These are phyloP conservation scores for Monochamus alternatus DNA, from an alignment of 2,888 invertebrate species.

Conservation along the genomic window DNA sequence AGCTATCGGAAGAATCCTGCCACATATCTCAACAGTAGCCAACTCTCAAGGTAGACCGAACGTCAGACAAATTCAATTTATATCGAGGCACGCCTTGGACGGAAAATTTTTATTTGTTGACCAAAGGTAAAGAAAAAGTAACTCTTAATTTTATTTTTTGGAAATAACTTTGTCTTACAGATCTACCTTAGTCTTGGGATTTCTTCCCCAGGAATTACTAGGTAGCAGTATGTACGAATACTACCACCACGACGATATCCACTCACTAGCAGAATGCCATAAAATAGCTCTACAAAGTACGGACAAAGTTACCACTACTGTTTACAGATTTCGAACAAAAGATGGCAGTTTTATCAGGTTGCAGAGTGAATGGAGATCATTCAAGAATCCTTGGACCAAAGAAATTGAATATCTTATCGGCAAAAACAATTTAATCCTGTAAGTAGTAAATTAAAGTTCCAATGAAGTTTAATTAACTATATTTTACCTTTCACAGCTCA, in stretches of 20 bases:
- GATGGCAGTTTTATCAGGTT: constrained; percentile 82
- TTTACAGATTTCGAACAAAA: constrained; percentile 87
- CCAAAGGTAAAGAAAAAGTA: constrained; percentile 78
- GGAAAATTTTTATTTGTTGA: constrained; percentile 95
- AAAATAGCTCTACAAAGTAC: constrained; percentile 82
- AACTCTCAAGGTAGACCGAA: constrained; percentile 69
- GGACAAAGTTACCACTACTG: constrained; percentile 78
- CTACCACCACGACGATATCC: constrained; percentile 87
- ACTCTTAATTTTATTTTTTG: too few species aligned
- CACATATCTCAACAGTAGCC: constrained; percentile 73
- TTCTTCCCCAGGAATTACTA: constrained; percentile 92
- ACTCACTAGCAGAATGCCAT: constrained; percentile 86
- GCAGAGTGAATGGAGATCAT: constrained; percentile 90
- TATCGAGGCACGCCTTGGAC: constrained; percentile 89
- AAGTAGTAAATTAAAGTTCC: constrained; percentile 60
- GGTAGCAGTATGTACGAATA: constrained; percentile 96
- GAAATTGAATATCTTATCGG: constrained; percentile 93
- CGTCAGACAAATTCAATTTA: constrained; percentile 81
- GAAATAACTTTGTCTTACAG: constrained; percentile 71
- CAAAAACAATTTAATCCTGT: constrained; percentile 86
- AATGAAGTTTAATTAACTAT: not conserved
- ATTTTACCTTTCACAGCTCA: constrained; percentile 64
- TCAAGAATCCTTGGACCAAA: constrained; percentile 96
- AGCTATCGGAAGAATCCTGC: constrained; percentile 86
- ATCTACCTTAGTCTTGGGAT: constrained; percentile 90